Evolutionary conservation across 2,888 invertebrate genomes (phyloP).

Genomic region (Xanthostigma xanthostigma): DNA sequence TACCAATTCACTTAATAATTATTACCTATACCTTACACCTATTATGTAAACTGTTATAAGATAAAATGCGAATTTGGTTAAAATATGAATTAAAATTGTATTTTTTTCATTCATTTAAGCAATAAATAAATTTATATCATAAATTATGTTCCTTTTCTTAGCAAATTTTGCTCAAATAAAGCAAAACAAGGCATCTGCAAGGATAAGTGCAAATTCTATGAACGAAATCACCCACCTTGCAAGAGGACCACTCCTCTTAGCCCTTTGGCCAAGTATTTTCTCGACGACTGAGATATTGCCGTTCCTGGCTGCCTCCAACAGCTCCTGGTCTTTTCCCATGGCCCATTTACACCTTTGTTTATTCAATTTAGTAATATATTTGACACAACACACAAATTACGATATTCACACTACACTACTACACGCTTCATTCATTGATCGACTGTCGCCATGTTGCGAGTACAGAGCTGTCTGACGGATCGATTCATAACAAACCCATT

Average conservation of each 20-base stretch:
- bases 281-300: conserved; percentile 81
- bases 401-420: conserved; percentile 35
- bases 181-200: too few species aligned
- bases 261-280: conserved; percentile 77
- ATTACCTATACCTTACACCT: too few species aligned
- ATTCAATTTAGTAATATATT: conserved; percentile 20
- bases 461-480: conserved; percentile 26
- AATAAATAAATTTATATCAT: too few species aligned
- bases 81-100: too few species aligned
- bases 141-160: too few species aligned
- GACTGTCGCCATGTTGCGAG: conserved; percentile 53
- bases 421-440: conserved; percentile 62
- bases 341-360: conserved; percentile 27
- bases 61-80: too few species aligned
- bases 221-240: conserved; percentile 54
- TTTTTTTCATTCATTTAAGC: too few species aligned
- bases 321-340: conserved; percentile 95
- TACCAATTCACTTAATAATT: too few species aligned
- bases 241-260: conserved; percentile 84
- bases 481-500: not conserved
- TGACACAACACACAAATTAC: conserved; percentile 20
- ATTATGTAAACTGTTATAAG: too few species aligned
- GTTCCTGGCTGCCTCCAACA: conserved; percentile 87
- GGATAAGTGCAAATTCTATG: too few species aligned
- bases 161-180: too few species aligned